Base-by-base conservation (phyloP, 2,113 vertebrate genomes). In the Chionis minor region DNA sequence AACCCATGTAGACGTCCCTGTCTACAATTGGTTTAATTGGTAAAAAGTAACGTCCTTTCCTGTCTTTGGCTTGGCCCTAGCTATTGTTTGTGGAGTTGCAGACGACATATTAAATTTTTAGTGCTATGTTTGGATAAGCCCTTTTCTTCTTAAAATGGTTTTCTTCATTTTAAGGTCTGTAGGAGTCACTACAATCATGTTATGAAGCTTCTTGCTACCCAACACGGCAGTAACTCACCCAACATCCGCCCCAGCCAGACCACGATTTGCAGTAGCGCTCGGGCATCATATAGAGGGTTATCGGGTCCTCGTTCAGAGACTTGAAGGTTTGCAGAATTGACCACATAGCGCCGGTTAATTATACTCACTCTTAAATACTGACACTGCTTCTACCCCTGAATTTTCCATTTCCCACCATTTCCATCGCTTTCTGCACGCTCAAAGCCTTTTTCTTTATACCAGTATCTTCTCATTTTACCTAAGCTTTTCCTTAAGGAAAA, bases 211-310 rank as follows among this genome's bases (percentile, higher is more conserved):
- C 45, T 45, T 16, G 10, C 11, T 14, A 17, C 22, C 32, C 3
- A 19, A 23, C 38, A 21, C 11, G 3, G 1, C 44, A 14, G 27
- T 6, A 32, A 40, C 52, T 44, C 35, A 10, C 20, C 67, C 81
- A 28, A 5, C 18, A 30, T 14, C 63, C 32, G 9, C 51, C n/a
- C 58, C 4, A 3, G 27, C 32, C 26, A 13, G 26, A 24, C 26
- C 67, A 2, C 0, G 1, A 4, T 3, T 5, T 13, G 14, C 12
- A 14, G 13, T 6, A 4, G 54, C 61, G 52, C 45, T 58, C 0
- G 0, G n/a, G 66, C n/a, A 24, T 6, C 72, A n/a, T 8, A 7
- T 14, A 3, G 21, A 26, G 21, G 15, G 4, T 10, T n/a, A 2
- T 4, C 78, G 11, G 27, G 49, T 4, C 30, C 73, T 65, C 3